Percentiles rank a stretch among this genome's conserved stretches.
These are phyloP conservation scores for Caenorhabditis becei DNA, from an alignment of 2,888 invertebrate species.

Conservation along the genomic window DNA sequence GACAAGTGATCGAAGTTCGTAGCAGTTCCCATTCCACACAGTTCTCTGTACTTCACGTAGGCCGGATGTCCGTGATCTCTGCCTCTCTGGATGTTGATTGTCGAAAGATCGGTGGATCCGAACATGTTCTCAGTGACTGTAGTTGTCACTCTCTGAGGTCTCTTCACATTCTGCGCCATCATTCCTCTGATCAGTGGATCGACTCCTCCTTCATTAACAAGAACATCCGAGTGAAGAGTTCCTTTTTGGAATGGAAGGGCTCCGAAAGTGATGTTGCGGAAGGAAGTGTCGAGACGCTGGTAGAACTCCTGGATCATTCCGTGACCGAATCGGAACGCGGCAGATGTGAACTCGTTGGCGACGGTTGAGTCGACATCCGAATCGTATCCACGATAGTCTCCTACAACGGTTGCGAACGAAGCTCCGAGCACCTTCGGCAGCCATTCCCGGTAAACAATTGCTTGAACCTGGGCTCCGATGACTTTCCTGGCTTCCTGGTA, in stretches of 20 bases:
- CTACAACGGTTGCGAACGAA: slow-evolving; percentile 87
- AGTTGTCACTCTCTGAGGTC: slow-evolving; percentile 89
- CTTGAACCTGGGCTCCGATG: slow-evolving; percentile 88
- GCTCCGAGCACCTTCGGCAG: slow-evolving; percentile 90
- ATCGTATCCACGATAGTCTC: slow-evolving; percentile 90
- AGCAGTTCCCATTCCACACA: slow-evolving; percentile 90
- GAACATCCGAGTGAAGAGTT: slow-evolving; percentile 87
- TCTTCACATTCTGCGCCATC: slow-evolving; percentile 72
- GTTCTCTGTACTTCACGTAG: slow-evolving; percentile 90
- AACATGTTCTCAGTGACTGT: slow-evolving; percentile 93
- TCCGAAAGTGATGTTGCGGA: slow-evolving; percentile 87
- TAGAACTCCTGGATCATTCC: slow-evolving; percentile 91
- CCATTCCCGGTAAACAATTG: slow-evolving; percentile 86
- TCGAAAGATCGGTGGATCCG: slow-evolving; percentile 88
- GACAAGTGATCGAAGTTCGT: slow-evolving; percentile 85
- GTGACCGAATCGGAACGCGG: slow-evolving; percentile 95
- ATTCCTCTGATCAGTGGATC: slow-evolving; percentile 88
- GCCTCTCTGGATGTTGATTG: slow-evolving; percentile 94
- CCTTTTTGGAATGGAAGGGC: slow-evolving; percentile 92
- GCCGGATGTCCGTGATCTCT: slow-evolving; percentile 92
- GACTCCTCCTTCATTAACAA: slow-evolving; percentile 88
- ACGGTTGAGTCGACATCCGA: slow-evolving; percentile 90
- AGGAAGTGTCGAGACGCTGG: slow-evolving; percentile 89
- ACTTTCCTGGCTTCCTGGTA: slow-evolving; percentile 91
- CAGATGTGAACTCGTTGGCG: slow-evolving; percentile 96